Evolutionary conservation across 2,888 invertebrate species (phyloP), one percentile per base, ranked within the genome.

Genomic region (Phalangium opilio): DNA sequence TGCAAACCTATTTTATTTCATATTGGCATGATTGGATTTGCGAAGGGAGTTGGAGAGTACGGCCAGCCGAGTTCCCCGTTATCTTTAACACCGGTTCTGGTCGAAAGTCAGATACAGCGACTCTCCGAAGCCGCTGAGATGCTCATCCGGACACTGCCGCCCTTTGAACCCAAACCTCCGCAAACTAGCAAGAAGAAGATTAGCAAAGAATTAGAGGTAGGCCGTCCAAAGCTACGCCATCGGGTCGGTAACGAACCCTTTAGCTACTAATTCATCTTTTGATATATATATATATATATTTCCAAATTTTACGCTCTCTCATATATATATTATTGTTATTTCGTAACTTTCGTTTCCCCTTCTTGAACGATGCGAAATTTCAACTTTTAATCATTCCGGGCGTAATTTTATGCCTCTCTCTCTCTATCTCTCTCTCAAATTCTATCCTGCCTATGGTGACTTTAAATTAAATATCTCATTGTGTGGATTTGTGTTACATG

Each of bases 171-270:
- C 2, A 83, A 86, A 18, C 51, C 54, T 62, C 81, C 86, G 0
- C 83, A 70, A 40, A 90, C 85, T 60, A 79, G 82, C 49, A 90
- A 91, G 65, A 91, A 90, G 71, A 75, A 73, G 59, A 83, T 89
- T 66, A 85, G 84, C 61, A 84, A 84, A 62, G 90, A 91, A 62
- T 70, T 93, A 58, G 87, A 90, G 72, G 78, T 78, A 62, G 61
- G 64, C 54, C 8, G 27, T 27, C 17, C 15, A 15, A n/a, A 4
- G 4, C 27, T 27, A 27, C 27, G 27, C 27, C 27, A 27, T 27
- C 27, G 27, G 27, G 27, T 27, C 34, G 18, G 18, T 15, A 38
- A 38, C 15, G 15, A 17, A 43, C 8, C 19, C 5, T 11, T 34
- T 15, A 17, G 34, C 33, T 3, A n/a, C 11, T 44, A 36, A 15